These are phyloP conservation scores for Cyaniris semiargus DNA, from an alignment of 2,888 invertebrate genomes.

Conservation along the genomic window DNA sequence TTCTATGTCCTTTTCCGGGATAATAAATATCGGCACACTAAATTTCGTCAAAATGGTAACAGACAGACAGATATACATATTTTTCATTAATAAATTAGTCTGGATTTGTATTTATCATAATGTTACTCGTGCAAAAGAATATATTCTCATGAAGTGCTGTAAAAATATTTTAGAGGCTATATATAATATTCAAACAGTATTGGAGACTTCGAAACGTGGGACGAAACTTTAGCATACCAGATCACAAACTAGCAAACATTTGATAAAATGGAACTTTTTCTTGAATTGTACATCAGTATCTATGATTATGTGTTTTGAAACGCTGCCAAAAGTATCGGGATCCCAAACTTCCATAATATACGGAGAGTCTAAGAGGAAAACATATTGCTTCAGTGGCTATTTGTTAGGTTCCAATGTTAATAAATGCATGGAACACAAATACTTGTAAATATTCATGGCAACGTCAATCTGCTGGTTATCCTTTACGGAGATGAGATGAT, in stretches of 20 bases:
- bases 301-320: constrained; percentile 21
- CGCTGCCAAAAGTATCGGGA: constrained; percentile 3
- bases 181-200: not conserved
- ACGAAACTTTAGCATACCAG: not conserved
- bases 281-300: constrained; percentile 19
- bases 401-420: constrained; percentile 10
- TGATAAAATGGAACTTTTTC: constrained; percentile 16
- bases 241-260: constrained; percentile 13
- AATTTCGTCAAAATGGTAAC: no score
- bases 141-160: not conserved
- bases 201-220: not conserved
- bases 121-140: no score
- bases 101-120: no score
- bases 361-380: constrained; percentile 15
- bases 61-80: no score
- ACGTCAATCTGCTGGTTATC: constrained; percentile 23
- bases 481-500: not conserved
- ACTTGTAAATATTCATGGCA: constrained; percentile 13
- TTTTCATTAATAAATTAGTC: no score
- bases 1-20: no score
- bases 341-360: constrained; percentile 8
- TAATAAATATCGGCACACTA: no score
- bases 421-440: constrained; percentile 12
- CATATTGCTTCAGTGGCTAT: constrained; percentile 11
- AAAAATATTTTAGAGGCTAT: not conserved